Base-by-base conservation (phyloP, 1,140 invertebrate genomes). In the Drosophila mauritiana region DNA sequence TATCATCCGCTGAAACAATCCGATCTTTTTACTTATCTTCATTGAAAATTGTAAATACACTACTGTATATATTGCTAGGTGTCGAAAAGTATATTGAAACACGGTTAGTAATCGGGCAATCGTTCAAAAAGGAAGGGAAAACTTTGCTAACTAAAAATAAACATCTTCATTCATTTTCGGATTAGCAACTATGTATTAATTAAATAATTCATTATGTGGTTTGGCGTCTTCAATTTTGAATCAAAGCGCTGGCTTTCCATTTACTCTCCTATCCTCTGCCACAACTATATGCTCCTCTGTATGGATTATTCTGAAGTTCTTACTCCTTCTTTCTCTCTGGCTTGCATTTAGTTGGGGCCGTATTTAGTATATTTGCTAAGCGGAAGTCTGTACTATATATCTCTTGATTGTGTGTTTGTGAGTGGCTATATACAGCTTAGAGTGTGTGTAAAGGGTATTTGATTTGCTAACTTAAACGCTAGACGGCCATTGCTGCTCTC, bases 401-500 rank as follows among this genome's bases (percentile, higher is more conserved):
- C 40, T 70, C 52, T 72, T 43, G 42, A 39, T 59, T 73, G 20
- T 46, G 68, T 42, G 11, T 73, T 13, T 53, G 37, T 49, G 51
- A 58, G 25, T 75, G 70, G 69, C 61, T 88, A 88, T 88, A 58
- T 86, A 86, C 82, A 86, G 61, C 56, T 78, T 45, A 63, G 75
- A 54, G 40, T 73, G 48, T 62, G 54, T 69, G 52, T 59, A 55
- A 48, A 70, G 54, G 64, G 61, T 68, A 72, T 42, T 73, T 80
- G 69, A 89, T 89, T 89, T 84, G 75, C 84, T 89, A 89, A 78
- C 85, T 89, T 89, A 88, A 74, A 72, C 73, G 57, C 83, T 89
- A 88, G 51, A 79, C 84, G 79, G 65, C 74, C 78, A 58, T 77
- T 36, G 20, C 56, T 58, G 56, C 31, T 58, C 42, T 58, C 17